A percentile compares a stretch with the other conserved stretches of the same genome.
phyloP scores from a whole-genome alignment of 2,113 vertebrate species.

The Mesocricetus auratus region DNA sequence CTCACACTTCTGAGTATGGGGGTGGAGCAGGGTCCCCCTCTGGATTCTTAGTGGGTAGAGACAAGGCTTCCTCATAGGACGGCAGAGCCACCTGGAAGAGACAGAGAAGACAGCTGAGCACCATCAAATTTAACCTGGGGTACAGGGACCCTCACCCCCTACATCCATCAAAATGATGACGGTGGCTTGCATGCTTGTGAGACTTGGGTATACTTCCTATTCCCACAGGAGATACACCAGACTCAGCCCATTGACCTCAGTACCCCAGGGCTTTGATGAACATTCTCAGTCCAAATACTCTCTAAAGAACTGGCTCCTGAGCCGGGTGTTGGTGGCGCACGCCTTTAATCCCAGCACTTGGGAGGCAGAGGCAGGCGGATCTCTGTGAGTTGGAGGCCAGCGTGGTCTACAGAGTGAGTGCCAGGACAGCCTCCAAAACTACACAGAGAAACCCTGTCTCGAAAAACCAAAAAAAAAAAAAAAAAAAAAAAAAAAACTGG shows the following conservation, averaged over 20 bases:
- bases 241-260: neutral
- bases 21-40: constrained; percentile 77
- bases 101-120: constrained; percentile 35
- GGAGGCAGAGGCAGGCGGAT: too few species aligned
- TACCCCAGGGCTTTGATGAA: neutral
- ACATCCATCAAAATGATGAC: neutral
- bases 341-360: too few species aligned
- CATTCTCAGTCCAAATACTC: neutral
- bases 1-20: constrained; percentile 83
- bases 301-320: neutral
- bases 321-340: too few species aligned
- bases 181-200: rapidly evolving
- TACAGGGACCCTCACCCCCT: too few species aligned
- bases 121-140: neutral
- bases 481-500: neutral
- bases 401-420: too few species aligned
- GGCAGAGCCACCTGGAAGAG: constrained; percentile 86
- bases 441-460: too few species aligned
- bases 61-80: constrained; percentile 88
- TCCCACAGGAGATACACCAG: too few species aligned
- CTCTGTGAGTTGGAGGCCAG: too few species aligned
- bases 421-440: too few species aligned
- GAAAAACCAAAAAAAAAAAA: too few species aligned
- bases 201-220: rapidly evolving
- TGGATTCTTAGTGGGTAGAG: constrained; percentile 84